Evolutionary conservation across 2,113 vertebrate genomes (phyloP).

Genomic region (Catharus minimus): DNA sequence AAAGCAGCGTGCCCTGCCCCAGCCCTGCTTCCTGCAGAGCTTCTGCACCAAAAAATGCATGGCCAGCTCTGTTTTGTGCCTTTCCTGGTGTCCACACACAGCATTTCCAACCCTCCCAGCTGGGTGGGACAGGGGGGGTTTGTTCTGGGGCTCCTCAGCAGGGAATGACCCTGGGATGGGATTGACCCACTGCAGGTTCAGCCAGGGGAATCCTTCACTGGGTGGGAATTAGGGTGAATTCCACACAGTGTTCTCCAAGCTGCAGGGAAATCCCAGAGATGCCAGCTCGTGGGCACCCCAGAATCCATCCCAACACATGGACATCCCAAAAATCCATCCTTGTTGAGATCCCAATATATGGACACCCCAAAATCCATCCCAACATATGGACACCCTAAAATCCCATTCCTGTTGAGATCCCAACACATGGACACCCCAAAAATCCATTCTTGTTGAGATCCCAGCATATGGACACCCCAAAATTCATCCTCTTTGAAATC

Average conservation of each 20-base stretch:
- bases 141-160: background rate
- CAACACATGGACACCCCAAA: too few species aligned
- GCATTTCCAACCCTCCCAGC: background rate
- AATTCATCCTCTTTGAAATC: background rate
- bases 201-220: rapidly evolving
- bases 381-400: rapidly evolving
- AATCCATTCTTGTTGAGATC: too few species aligned
- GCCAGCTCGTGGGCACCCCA: rapidly evolving
- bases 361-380: background rate
- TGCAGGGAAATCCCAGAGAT: background rate
- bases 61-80: background rate
- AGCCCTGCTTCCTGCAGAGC: background rate
- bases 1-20: background rate
- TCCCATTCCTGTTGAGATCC: too few species aligned
- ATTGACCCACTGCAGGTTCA: background rate
- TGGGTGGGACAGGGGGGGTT: background rate
- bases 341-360: too few species aligned
- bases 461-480: too few species aligned
- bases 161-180: rapidly evolving
- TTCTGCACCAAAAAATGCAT: rapidly evolving
- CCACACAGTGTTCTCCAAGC: rapidly evolving
- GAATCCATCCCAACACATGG: too few species aligned
- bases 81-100: background rate
- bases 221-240: background rate
- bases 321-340: too few species aligned